Conservation (phyloP, 2,797 vertebrate species). For the Oceanodroma leucorhoa region DNA sequence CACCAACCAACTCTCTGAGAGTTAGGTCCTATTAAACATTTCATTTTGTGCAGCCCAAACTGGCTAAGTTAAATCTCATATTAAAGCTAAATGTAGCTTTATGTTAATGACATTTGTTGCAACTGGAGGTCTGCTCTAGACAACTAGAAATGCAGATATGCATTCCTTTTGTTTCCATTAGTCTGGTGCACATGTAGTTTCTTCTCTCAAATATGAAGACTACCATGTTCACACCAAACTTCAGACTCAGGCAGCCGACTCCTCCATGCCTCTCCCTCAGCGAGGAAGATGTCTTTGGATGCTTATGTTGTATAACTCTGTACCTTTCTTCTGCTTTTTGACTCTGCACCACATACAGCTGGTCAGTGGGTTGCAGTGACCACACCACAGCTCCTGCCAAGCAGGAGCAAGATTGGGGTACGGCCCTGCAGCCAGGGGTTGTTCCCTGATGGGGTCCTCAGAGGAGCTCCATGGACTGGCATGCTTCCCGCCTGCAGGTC, state of each 20-base stretch:
- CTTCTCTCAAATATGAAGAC: neutral
- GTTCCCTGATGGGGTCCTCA: neutral
- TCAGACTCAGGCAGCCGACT: neutral
- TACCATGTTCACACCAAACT: neutral
- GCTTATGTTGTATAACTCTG: neutral
- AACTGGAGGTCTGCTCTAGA: neutral
- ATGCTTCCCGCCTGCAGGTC: neutral
- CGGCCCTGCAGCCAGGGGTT: neutral
- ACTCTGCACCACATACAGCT: neutral
- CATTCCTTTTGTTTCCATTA: neutral
- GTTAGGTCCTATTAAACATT: neutral
- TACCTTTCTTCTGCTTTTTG: neutral
- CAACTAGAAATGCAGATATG: neutral
- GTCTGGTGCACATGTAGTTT: neutral
- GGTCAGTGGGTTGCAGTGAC: neutral
- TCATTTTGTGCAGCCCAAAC: neutral
- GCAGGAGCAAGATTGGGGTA: neutral
- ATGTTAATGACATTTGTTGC: neutral
- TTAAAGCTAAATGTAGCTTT: neutral
- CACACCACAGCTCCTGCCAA: neutral
- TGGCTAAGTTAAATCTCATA: neutral
- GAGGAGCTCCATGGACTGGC: neutral
- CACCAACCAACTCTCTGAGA: neutral
- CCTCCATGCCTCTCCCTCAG: neutral
- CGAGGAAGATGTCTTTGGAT: neutral